A percentile compares a stretch with the other conserved stretches of the same genome.
Evolutionary conservation across 2,888 invertebrate species (phyloP).

Genomic region (Ectemnius cavifrons): DNA sequence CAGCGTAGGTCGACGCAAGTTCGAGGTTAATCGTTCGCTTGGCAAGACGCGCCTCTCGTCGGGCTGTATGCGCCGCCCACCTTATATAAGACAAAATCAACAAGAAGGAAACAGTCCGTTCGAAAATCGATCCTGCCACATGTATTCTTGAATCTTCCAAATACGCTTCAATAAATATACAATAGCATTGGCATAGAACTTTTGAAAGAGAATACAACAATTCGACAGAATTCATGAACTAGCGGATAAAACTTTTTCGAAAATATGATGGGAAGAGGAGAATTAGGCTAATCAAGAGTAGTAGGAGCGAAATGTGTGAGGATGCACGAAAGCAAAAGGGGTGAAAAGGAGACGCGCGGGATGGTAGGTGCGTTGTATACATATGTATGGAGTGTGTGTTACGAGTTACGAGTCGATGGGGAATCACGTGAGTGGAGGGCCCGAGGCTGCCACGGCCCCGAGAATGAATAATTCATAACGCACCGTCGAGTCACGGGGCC

Average conservation of each 20-base stretch:
- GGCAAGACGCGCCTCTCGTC: conserved; percentile 51
- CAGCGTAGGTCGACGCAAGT: conserved; percentile 56
- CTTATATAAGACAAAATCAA: conserved; percentile 41
- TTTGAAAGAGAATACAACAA: too few species aligned
- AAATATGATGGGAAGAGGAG: neutral
- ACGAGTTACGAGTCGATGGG: conserved; percentile 49
- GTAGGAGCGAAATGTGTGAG: conserved; percentile 10
- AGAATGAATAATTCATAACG: conserved; percentile 74
- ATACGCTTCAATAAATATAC: too few species aligned
- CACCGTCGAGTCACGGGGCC: conserved; percentile 44
- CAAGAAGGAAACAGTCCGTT: neutral
- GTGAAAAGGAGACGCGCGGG: conserved; percentile 33
- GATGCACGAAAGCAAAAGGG: conserved; percentile 27
- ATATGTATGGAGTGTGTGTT: conserved; percentile 53
- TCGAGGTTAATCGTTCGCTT: conserved; percentile 64
- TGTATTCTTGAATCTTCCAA: too few species aligned
- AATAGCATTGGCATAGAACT: too few species aligned
- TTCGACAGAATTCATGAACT: too few species aligned
- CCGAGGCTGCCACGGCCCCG: conserved; percentile 65
- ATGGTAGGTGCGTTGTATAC: conserved; percentile 52
- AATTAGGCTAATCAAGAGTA: neutral
- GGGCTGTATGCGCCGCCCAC: conserved; percentile 33
- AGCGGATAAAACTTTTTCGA: too few species aligned
- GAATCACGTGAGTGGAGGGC: conserved; percentile 68
- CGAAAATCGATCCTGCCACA: too few species aligned